phyloP scores from a whole-genome alignment of 2,113 vertebrate genomes.

The Taurulus bubalis region DNA sequence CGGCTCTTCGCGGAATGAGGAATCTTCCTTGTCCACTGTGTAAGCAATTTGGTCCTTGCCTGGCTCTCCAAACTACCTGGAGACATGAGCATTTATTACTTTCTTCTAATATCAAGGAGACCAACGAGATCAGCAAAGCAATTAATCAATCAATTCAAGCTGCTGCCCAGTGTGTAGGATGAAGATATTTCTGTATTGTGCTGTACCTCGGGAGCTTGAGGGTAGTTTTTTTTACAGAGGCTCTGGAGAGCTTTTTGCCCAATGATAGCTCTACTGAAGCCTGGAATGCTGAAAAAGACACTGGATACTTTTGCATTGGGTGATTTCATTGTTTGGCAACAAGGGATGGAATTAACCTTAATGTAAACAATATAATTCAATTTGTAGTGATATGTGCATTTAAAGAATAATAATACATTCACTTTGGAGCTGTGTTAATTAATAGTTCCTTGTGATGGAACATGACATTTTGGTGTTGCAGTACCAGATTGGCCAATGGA shows the following conservation, averaged over 20 bases:
- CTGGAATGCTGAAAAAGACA: conserved; percentile 10
- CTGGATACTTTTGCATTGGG: neutral
- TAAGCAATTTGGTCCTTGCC: conserved; percentile 48
- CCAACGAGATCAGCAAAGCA: conserved; percentile 62
- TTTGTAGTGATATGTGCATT: neutral
- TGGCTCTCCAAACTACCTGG: conserved; percentile 40
- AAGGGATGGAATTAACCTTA: neutral
- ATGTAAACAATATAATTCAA: neutral
- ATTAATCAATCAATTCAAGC: conserved; percentile 70
- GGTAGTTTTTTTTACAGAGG: conserved; percentile 35
- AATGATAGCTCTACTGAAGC: conserved; percentile 38
- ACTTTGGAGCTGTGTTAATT: neutral
- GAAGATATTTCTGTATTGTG: conserved; percentile 46
- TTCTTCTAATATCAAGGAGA: conserved; percentile 68
- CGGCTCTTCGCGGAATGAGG: conserved; percentile 8
- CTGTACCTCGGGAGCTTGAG: conserved; percentile 51
- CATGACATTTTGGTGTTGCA: neutral
- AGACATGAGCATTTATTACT: conserved; percentile 70
- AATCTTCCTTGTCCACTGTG: conserved; percentile 21
- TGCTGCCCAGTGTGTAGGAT: conserved; percentile 46
- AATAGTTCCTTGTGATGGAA: neutral
- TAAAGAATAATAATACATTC: neutral
- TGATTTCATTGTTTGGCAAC: conserved; percentile 13
- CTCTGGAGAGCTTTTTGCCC: conserved; percentile 48
- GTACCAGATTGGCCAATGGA: neutral